Conservation (phyloP, 2,797 vertebrate genomes). For the Manis pentadactyla region DNA sequence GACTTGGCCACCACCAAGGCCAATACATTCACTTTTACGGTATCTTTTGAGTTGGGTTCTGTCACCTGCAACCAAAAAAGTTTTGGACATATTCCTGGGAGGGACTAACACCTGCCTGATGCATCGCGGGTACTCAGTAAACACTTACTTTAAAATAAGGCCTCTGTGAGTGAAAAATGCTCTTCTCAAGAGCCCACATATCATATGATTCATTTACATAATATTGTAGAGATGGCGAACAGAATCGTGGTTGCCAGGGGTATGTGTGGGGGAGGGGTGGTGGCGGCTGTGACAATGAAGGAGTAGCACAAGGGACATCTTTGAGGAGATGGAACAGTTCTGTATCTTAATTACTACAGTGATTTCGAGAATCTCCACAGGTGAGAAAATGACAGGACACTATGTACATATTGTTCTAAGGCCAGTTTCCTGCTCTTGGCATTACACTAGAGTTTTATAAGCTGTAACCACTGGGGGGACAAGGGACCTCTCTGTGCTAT, state of each 20-base stretch:
- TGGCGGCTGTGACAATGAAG: background rate
- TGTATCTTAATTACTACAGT: background rate
- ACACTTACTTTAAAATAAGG: conserved; percentile 54
- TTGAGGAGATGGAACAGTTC: background rate
- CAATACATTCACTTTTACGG: background rate
- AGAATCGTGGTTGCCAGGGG: background rate
- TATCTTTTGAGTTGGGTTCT: background rate
- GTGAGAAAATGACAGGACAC: background rate
- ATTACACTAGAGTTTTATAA: background rate
- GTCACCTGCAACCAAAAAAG: background rate
- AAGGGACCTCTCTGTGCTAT: background rate
- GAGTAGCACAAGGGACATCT: background rate
- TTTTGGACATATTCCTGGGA: background rate
- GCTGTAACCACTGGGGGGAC: rapidly evolving
- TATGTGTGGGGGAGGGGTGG: background rate
- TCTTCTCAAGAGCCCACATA: background rate
- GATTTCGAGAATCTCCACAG: background rate
- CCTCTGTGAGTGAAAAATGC: background rate
- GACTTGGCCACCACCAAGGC: background rate
- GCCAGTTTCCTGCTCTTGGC: background rate
- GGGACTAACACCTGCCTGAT: background rate
- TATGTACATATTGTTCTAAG: rapidly evolving
- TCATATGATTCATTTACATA: background rate
- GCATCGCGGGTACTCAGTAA: background rate
- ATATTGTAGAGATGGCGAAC: background rate